These are phyloP conservation scores for Aplochiton taeniatus DNA, from an alignment of 2,797 vertebrate genomes.

Conservation along the genomic window DNA sequence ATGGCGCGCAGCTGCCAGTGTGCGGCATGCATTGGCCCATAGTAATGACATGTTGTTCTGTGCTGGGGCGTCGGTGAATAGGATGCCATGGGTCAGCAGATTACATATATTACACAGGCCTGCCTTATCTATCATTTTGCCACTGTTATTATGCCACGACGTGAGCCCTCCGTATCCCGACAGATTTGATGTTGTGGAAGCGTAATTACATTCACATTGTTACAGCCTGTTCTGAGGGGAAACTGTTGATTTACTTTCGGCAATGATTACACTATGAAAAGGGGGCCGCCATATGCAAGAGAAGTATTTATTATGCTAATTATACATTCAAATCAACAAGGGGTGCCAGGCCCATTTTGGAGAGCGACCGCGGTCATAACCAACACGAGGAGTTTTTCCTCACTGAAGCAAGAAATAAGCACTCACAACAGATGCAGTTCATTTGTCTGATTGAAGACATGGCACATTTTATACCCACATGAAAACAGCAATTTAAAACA, in stretches of 20 bases:
- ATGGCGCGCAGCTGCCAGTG: conserved; percentile 41
- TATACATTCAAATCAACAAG: conserved; percentile 73
- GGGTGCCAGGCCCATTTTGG: conserved; percentile 50
- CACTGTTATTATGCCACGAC: conserved; percentile 34
- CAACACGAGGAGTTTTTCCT: conserved; percentile 54
- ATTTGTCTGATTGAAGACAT: conserved; percentile 67
- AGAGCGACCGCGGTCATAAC: conserved; percentile 62
- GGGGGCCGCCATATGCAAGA: conserved; percentile 59
- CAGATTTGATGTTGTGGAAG: conserved; percentile 55
- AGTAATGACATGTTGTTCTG: conserved; percentile 63
- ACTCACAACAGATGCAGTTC: conserved; percentile 71
- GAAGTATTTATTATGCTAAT: conserved; percentile 77
- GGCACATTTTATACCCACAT: conserved; percentile 52
- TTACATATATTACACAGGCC: conserved; percentile 44
- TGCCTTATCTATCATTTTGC: conserved; percentile 46
- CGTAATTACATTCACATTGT: conserved; percentile 59
- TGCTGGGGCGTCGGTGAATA: conserved; percentile 40
- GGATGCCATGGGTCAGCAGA: conserved; percentile 37
- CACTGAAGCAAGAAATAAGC: conserved; percentile 65
- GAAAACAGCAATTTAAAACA: conserved; percentile 45
- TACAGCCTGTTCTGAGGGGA: conserved; percentile 43
- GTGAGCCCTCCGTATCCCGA: conserved; percentile 28
- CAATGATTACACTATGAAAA: conserved; percentile 60
- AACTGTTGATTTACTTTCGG: conserved; percentile 64
- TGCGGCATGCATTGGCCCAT: conserved; percentile 35